Conservation (phyloP, 2,888 invertebrate genomes). For the Coelogynopora nodosa region DNA sequence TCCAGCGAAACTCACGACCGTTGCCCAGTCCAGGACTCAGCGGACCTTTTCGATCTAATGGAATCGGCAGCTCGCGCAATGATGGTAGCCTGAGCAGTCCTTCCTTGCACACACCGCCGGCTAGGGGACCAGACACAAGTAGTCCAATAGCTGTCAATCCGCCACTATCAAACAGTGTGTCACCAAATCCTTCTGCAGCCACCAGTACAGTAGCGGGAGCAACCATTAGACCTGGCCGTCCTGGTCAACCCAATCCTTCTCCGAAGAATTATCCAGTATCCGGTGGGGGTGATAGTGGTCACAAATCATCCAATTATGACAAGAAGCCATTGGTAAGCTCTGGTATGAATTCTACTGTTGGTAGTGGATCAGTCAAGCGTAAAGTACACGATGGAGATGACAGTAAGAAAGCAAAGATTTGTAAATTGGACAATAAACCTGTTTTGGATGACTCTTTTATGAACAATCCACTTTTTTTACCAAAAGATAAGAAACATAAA, state of each 20-base stretch:
- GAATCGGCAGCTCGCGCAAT: background rate
- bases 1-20: background rate
- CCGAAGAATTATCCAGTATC: background rate
- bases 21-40: background rate
- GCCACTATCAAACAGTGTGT: background rate
- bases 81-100: background rate
- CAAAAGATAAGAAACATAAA: conserved; percentile 1
- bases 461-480: background rate
- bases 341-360: background rate
- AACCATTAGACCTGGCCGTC: background rate
- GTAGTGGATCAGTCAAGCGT: background rate
- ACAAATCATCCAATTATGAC: conserved; percentile 17
- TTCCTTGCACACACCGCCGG: background rate
- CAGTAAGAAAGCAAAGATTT: background rate
- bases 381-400: background rate
- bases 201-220: background rate
- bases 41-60: background rate
- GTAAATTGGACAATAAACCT: background rate
- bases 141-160: background rate
- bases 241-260: background rate
- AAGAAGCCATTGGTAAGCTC: background rate
- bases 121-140: background rate
- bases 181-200: background rate
- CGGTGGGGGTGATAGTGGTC: background rate
- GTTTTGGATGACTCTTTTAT: background rate